Percentiles rank a stretch among this genome's conserved stretches.
These are phyloP conservation scores for Spheniscus mendiculus DNA, from an alignment of 2,113 vertebrate genomes.

Conservation along the genomic window DNA sequence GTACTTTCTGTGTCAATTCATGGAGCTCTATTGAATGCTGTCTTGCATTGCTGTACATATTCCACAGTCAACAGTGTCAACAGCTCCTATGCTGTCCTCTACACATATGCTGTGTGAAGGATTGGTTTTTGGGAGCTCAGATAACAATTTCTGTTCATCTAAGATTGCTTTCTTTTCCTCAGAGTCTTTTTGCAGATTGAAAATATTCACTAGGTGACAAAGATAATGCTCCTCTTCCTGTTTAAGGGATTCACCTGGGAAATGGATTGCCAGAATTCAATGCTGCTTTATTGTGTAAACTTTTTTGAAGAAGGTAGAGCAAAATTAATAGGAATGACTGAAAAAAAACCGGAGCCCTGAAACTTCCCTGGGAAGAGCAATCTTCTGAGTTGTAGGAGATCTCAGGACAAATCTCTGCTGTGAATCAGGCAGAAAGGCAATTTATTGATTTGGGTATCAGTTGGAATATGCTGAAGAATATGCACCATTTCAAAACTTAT, in stretches of 20 bases:
- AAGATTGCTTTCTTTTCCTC: background rate
- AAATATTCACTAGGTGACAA: background rate
- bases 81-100: background rate
- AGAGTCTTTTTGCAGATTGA: background rate
- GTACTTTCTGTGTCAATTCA: background rate
- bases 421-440: background rate
- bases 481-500: background rate
- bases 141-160: background rate
- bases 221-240: background rate
- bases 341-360: fast-evolving
- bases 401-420: background rate
- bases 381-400: background rate
- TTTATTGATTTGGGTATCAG: background rate
- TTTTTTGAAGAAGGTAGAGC: background rate
- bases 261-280: background rate
- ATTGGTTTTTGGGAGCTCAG: background rate
- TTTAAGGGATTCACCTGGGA: background rate
- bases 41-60: background rate
- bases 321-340: background rate
- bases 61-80: background rate
- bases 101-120: background rate
- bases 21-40: background rate
- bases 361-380: background rate
- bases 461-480: background rate
- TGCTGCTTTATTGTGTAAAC: background rate